These are phyloP conservation scores for Callyntrura guangdongensis DNA, from an alignment of 2,888 invertebrate species.

Conservation along the genomic window DNA sequence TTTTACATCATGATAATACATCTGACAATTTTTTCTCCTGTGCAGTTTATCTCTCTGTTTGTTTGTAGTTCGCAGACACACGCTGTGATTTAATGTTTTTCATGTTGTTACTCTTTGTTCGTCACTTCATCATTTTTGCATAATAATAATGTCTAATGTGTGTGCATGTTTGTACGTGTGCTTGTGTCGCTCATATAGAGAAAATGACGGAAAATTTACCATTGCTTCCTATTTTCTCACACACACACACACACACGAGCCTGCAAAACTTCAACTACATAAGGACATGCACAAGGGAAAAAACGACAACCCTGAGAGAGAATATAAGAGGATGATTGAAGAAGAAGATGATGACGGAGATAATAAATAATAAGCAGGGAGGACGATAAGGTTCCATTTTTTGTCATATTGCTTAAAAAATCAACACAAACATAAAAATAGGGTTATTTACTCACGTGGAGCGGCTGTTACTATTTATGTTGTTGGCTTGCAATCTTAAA, in stretches of 20 bases:
- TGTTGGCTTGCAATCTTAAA: slow-evolving; percentile 18
- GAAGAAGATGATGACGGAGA: slow-evolving; percentile 8
- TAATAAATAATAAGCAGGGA: slow-evolving; percentile 22
- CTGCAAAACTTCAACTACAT: background rate
- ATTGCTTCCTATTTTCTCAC: slow-evolving; percentile 56
- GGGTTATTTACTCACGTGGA: slow-evolving; percentile 19
- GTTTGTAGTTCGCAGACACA: slow-evolving; percentile 44
- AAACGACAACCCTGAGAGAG: slow-evolving; percentile 37
- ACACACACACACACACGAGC: background rate
- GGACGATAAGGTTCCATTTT: slow-evolving; percentile 45
- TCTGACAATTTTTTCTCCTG: background rate
- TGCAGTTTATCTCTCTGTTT: background rate
- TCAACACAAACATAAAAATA: background rate
- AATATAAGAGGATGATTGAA: slow-evolving; percentile 3
- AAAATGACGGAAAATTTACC: slow-evolving; percentile 49
- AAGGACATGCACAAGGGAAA: background rate
- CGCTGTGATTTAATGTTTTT: slow-evolving; percentile 52
- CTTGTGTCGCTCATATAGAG: background rate
- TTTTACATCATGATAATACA: slow-evolving; percentile 13
- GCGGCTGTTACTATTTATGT: slow-evolving; percentile 27
- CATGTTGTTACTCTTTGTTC: slow-evolving; percentile 51
- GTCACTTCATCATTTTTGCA: slow-evolving; percentile 54
- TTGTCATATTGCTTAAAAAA: slow-evolving; percentile 41
- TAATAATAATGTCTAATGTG: background rate
- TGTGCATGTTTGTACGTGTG: too few relatives aligned